Conservation (phyloP, 2,113 vertebrate genomes). For the Glareola pratincola region DNA sequence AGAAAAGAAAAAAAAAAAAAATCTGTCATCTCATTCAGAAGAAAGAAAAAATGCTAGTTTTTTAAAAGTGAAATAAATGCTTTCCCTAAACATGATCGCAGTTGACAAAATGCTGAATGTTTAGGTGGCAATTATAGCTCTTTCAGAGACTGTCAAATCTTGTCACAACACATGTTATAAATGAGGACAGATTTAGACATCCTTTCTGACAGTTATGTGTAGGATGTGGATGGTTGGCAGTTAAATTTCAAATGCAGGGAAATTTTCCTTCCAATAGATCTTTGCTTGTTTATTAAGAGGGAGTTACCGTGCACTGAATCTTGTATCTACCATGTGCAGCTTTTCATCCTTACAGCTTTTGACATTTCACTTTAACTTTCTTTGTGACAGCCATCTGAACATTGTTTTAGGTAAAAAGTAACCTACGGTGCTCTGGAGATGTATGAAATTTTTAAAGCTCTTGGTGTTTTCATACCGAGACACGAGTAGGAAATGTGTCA, state of each 20-base stretch:
- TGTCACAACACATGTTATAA: conserved; percentile 82
- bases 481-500: conserved; percentile 57
- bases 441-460: conserved; percentile 50
- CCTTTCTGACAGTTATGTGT: conserved; percentile 81
- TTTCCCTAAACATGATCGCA: conserved; percentile 77
- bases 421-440: conserved; percentile 26
- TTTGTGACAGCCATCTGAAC: conserved; percentile 64
- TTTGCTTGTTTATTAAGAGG: conserved; percentile 78
- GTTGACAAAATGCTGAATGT: conserved; percentile 84
- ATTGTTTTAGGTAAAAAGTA: conserved; percentile 65
- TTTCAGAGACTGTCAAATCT: conserved; percentile 82
- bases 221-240: conserved; percentile 79
- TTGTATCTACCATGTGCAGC: conserved; percentile 68
- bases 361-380: conserved; percentile 68
- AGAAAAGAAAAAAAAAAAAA: conserved; percentile 59
- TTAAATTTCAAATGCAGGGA: conserved; percentile 78
- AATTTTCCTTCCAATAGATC: conserved; percentile 76
- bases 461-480: conserved; percentile 54
- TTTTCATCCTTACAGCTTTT: conserved; percentile 68
- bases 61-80: conserved; percentile 75
- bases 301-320: conserved; percentile 71
- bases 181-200: conserved; percentile 84
- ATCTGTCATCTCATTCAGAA: conserved; percentile 70
- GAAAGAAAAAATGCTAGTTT: conserved; percentile 57
- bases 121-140: conserved; percentile 83